These are phyloP conservation scores for Rhyacophila evoluta DNA, from an alignment of 2,888 invertebrate genomes.

Conservation along the genomic window DNA sequence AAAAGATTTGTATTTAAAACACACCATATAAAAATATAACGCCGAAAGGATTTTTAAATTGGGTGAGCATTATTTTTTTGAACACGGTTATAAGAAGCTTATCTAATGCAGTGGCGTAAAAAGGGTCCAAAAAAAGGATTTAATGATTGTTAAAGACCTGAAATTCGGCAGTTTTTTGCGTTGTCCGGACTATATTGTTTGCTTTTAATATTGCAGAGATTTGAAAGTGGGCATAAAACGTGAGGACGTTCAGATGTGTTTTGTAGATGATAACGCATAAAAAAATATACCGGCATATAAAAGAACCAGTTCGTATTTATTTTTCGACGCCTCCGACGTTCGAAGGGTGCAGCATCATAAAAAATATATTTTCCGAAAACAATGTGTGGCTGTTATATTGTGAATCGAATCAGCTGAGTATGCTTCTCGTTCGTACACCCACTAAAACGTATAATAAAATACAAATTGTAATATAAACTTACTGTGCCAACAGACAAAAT, in stretches of 20 bases:
- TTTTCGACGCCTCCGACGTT: not conserved
- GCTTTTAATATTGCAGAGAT: slow-evolving; percentile 39
- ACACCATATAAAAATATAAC: too few relatives aligned
- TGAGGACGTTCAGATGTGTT: slow-evolving; percentile 34
- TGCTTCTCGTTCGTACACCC: too few relatives aligned
- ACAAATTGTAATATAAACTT: too few relatives aligned
- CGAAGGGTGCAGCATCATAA: not conserved
- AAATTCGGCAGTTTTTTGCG: slow-evolving; percentile 1
- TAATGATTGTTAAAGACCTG: not conserved
- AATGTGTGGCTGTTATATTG: too few relatives aligned
- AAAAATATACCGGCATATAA: slow-evolving; percentile 30
- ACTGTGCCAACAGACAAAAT: too few relatives aligned
- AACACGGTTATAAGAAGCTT: not conserved
- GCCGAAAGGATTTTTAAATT: too few relatives aligned
- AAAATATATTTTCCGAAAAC: not conserved
- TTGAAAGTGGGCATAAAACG: slow-evolving; percentile 42
- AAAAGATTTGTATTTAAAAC: too few relatives aligned
- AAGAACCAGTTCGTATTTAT: slow-evolving; percentile 4
- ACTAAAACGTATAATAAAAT: too few relatives aligned
- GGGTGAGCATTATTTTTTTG: not conserved
- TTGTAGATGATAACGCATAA: slow-evolving; percentile 38
- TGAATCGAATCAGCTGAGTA: too few relatives aligned
- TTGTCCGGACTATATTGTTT: slow-evolving; percentile 30
- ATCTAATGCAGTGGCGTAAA: not conserved
- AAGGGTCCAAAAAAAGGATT: not conserved